A percentile compares a stretch with the other conserved stretches of the same genome.
Evolutionary conservation across 2,888 invertebrate genomes (phyloP).

Genomic region (Chymomyza fuscimana): DNA sequence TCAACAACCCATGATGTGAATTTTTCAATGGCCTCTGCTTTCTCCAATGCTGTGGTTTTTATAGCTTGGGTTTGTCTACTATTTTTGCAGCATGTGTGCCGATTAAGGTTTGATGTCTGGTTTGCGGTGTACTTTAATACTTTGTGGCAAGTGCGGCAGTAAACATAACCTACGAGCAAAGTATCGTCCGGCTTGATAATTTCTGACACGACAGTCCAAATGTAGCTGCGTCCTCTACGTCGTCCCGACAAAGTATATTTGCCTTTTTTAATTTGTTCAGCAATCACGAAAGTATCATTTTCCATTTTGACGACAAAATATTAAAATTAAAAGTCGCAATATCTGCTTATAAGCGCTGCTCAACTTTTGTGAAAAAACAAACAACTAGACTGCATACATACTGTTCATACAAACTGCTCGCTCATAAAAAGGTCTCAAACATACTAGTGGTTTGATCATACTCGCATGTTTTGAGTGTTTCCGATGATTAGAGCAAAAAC

Average conservation of each 20-base stretch:
- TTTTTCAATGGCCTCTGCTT: constrained; percentile 4
- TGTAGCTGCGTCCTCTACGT: constrained; percentile 12
- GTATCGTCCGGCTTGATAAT: constrained; percentile 5
- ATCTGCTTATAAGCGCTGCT: too few relatives aligned
- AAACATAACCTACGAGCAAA: not conserved
- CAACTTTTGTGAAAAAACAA: too few relatives aligned
- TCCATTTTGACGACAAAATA: too few relatives aligned
- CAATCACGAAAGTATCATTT: too few relatives aligned
- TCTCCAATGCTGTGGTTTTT: constrained; percentile 5
- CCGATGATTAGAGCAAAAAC: too few relatives aligned
- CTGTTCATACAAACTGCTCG: too few relatives aligned
- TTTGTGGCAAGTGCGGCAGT: not conserved
- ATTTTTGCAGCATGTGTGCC: constrained; percentile 16
- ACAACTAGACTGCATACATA: too few relatives aligned
- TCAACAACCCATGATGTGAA: constrained; percentile 8
- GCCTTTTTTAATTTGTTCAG: not conserved
- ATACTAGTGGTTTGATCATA: too few relatives aligned
- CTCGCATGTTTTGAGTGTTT: too few relatives aligned
- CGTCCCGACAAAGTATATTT: not conserved
- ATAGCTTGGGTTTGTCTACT: constrained; percentile 1
- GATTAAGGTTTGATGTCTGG: constrained; percentile 17
- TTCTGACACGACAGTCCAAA: constrained; percentile 6
- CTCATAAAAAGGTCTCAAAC: too few relatives aligned
- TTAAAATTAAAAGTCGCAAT: too few relatives aligned
- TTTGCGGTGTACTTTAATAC: constrained; percentile 2